Evolutionary conservation across 2,888 invertebrate genomes (phyloP).

Genomic region (Cactoblastis cactorum): DNA sequence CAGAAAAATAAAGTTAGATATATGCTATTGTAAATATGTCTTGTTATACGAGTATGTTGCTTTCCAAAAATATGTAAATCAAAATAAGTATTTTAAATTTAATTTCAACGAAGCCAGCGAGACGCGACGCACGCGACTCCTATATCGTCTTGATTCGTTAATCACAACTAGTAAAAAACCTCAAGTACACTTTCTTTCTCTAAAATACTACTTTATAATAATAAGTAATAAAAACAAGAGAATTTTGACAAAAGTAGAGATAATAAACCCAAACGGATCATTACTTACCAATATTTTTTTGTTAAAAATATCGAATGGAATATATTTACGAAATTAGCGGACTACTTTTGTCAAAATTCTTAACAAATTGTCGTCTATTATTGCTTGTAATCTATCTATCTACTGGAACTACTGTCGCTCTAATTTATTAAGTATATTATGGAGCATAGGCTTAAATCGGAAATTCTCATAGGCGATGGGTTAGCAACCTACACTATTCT

Average conservation of each 20-base stretch:
- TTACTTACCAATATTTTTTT: slow-evolving; percentile 14
- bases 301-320: background rate
- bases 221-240: slow-evolving; percentile 45
- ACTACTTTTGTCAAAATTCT: slow-evolving; percentile 59
- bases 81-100: slow-evolving; percentile 14
- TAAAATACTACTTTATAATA: slow-evolving; percentile 42
- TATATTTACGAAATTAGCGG: background rate
- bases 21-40: no score
- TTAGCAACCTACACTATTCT: no score
- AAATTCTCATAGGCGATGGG: no score
- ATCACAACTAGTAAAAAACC: slow-evolving; percentile 36
- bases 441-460: no score
- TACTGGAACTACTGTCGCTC: slow-evolving; percentile 47
- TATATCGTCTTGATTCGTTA: background rate
- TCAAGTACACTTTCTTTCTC: slow-evolving; percentile 49
- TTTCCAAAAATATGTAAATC: no score
- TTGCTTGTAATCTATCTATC: slow-evolving; percentile 69
- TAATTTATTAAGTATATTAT: no score
- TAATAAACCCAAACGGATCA: slow-evolving; percentile 34
- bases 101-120: slow-evolving; percentile 12
- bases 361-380: slow-evolving; percentile 60
- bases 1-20: no score
- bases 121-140: background rate
- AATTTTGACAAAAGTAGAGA: slow-evolving; percentile 61
- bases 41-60: no score